Base-by-base conservation (phyloP, 2,113 vertebrate genomes). In the Notothenia coriiceps region DNA sequence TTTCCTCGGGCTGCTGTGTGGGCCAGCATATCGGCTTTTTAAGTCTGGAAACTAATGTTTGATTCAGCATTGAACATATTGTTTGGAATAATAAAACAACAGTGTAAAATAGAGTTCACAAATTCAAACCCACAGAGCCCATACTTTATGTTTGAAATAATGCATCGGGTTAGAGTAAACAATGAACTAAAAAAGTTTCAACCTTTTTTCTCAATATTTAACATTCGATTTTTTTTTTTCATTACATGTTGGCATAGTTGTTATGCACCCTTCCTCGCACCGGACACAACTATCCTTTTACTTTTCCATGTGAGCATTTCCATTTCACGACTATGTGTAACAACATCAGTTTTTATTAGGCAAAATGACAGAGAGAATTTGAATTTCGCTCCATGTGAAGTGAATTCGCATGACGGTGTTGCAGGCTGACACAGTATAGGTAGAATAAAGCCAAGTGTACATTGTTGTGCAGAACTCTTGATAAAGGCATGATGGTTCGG, bases 1-100 rank as follows among this genome's bases (percentile, higher is more conserved):
- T 77, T 92, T 91, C 86, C 87, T 11, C 56, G 55, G 88, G 89
- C 85, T 77, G 73, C 82, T 77, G 83, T 73, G 79, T 55, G 65
- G 85, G 79, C 83, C 71, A 57, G 68, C 74, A 55, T 67, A 70
- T 88, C 43, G 44, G 80, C 73, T 86, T 87, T 88, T 88, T 35
- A 75, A 90, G 81, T 79, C 60, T 63, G 47, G 81, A 62, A 84
- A 82, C 56, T 75, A 65, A 72, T 76, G 68, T 89, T 88, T 89
- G 77, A 82, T 87, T 86, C 85, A 84, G 59, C 44, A 74, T 76
- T 84, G 57, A 79, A 85, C 70, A 62, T 68, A 70, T 77, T 70
- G 29, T 80, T 73, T 85, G 50, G 70, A 82, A 86, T 77, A 69
- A 76, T 68, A 73, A 86, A 86, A 85, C 77, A 79, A 82, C 62